Evolutionary conservation across 2,888 invertebrate genomes (phyloP).

Genomic region (Tetranychus piercei): DNA sequence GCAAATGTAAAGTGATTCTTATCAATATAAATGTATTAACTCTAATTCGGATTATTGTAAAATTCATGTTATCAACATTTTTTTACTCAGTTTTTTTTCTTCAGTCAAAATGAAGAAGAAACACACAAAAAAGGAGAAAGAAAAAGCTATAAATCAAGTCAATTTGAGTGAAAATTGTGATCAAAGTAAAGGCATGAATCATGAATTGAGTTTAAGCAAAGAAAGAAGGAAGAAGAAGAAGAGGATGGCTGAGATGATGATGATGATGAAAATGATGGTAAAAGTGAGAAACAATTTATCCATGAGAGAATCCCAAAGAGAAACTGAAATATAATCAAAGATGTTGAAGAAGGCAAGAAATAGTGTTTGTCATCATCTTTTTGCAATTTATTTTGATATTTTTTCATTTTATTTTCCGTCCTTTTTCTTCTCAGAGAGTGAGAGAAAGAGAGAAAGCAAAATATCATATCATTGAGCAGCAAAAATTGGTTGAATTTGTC

Average conservation of each 20-base stretch:
- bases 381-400: background rate
- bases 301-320: too few species aligned
- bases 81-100: background rate
- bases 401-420: background rate
- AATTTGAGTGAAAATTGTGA: slow-evolving; percentile 1
- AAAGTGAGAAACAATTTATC: too few species aligned
- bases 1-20: background rate
- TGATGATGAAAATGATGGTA: too few species aligned
- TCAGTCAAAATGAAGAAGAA: background rate
- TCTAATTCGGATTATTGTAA: background rate
- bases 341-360: background rate
- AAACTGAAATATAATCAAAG: too few species aligned
- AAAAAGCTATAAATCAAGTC: background rate
- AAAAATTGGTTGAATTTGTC: too few species aligned
- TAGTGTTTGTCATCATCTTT: background rate
- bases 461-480: too few species aligned
- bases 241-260: background rate
- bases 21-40: background rate
- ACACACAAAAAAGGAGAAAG: background rate
- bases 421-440: background rate
- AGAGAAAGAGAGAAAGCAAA: background rate
- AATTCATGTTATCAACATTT: background rate
- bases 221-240: background rate
- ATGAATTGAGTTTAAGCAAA: background rate
- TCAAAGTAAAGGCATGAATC: background rate